phyloP scores from a whole-genome alignment of 64 coral and sea anemone genomes.

The Montipora foliosa region DNA sequence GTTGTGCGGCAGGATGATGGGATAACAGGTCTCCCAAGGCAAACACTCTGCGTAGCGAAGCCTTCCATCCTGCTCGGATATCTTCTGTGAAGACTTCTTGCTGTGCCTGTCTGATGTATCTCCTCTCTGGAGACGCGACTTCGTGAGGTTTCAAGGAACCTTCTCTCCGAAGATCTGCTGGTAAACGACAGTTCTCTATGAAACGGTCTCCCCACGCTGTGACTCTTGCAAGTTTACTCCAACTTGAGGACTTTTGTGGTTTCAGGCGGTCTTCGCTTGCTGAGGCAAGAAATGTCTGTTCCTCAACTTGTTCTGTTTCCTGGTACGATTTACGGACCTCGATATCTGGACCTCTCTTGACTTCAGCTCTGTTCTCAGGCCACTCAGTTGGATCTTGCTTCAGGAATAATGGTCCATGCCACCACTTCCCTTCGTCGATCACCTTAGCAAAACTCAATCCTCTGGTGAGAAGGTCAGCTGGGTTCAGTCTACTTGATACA shows the following conservation, averaged over 20 bases:
- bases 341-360: slow-evolving; percentile 9
- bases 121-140: slow-evolving; percentile 35
- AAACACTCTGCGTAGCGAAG: not conserved
- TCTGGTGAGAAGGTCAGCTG: slow-evolving; percentile 61
- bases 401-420: slow-evolving; percentile 52
- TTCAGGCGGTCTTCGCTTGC: slow-evolving; percentile 15
- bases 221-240: slow-evolving; percentile 26
- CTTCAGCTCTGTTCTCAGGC: slow-evolving; percentile 13
- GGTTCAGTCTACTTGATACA: slow-evolving; percentile 27
- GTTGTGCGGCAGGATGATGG: slow-evolving; percentile 49
- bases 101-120: slow-evolving; percentile 56
- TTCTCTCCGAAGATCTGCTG: not conserved
- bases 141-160: slow-evolving; percentile 21
- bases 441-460: slow-evolving; percentile 38
- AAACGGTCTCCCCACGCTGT: slow-evolving; percentile 25
- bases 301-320: not conserved
- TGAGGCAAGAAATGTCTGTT: not conserved
- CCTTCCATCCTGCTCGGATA: not conserved
- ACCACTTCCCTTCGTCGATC: slow-evolving; percentile 36
- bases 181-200: slow-evolving; percentile 53
- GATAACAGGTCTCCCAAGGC: slow-evolving; percentile 37
- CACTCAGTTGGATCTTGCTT: slow-evolving; percentile 16
- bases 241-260: slow-evolving; percentile 50
- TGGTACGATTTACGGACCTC: slow-evolving; percentile 16
- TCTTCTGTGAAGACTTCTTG: slow-evolving; percentile 54